These are phyloP conservation scores for Ranitomeya imitator DNA, from an alignment of 2,113 vertebrate genomes.

Conservation along the genomic window DNA sequence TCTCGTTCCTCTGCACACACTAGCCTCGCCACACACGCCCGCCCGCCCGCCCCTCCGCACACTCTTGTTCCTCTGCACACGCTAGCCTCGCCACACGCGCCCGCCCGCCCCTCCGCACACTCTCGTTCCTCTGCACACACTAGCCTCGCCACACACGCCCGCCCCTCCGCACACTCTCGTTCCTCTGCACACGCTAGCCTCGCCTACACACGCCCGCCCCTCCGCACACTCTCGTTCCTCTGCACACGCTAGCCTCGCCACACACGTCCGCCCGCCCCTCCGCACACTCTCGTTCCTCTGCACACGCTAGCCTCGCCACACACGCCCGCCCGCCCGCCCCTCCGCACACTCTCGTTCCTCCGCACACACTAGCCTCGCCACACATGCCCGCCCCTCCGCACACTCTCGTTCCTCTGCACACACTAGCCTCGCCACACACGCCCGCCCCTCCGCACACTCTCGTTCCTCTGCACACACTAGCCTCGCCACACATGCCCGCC, in stretches of 20 bases:
- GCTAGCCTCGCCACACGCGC: neutral
- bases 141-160: neutral
- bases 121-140: neutral
- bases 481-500: neutral
- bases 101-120: neutral
- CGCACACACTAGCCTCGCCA: no score
- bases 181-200: no score
- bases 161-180: neutral
- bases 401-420: neutral
- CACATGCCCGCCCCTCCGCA: neutral
- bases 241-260: no score
- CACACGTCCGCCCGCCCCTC: neutral
- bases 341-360: neutral
- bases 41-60: neutral
- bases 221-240: neutral
- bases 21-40: neutral
- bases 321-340: neutral
- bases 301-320: no score
- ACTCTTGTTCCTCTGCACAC: neutral
- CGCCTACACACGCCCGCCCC: neutral
- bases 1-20: neutral
- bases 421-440: neutral
- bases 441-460: neutral
- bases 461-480: no score
- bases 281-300: neutral